Evolutionary conservation across 2,797 vertebrate species (phyloP).

Genomic region (Fundulus diaphanus): DNA sequence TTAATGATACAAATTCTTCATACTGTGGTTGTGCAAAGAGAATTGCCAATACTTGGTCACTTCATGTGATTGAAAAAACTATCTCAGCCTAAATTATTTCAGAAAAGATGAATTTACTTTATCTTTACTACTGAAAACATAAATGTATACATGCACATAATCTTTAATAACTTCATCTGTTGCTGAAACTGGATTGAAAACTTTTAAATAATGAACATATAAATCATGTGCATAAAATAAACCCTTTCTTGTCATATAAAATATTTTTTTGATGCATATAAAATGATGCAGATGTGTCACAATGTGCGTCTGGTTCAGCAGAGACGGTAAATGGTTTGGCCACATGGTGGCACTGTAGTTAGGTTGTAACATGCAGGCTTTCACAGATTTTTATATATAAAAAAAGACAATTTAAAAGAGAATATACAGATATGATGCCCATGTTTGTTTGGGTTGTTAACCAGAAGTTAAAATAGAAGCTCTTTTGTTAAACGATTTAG

Average conservation of each 20-base stretch:
- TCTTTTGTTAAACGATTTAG: background rate
- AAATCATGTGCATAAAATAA: background rate
- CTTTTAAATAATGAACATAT: background rate
- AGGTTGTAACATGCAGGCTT: background rate
- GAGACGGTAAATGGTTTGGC: background rate
- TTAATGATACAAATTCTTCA: background rate
- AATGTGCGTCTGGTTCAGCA: background rate
- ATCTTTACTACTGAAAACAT: too few relatives aligned
- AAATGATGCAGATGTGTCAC: background rate
- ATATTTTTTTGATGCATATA: background rate
- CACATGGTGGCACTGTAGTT: background rate
- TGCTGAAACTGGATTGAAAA: too few relatives aligned
- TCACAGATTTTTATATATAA: too few relatives aligned
- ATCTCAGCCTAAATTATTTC: too few relatives aligned
- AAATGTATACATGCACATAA: too few relatives aligned
- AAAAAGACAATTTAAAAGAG: too few relatives aligned
- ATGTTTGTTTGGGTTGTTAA: background rate
- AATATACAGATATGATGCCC: too few relatives aligned
- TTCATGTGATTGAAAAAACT: too few relatives aligned
- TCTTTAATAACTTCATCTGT: too few relatives aligned
- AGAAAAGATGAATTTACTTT: too few relatives aligned
- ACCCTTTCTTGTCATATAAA: background rate
- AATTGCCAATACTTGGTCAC: too few relatives aligned
- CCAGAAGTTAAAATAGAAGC: background rate
- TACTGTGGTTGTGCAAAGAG: background rate